Conservation (phyloP, 1,140 invertebrate species). For the Papilio machaon region DNA sequence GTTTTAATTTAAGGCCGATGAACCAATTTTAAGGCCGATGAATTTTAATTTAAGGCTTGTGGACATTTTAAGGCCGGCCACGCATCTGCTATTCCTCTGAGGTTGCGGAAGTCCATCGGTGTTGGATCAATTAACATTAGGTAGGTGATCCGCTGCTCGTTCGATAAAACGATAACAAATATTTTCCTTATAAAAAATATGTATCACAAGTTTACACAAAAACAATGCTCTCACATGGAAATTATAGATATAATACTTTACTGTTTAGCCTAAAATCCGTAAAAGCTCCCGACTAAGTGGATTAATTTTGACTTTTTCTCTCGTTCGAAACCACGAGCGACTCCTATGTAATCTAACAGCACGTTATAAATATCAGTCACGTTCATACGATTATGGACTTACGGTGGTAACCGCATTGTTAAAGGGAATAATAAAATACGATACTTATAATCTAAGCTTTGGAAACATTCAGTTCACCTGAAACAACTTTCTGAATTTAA, state of each 20-base stretch:
- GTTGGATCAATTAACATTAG: too few relatives aligned
- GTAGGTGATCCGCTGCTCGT: too few relatives aligned
- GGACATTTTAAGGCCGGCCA: too few relatives aligned
- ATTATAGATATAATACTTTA: conserved; percentile 28
- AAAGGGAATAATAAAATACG: not conserved
- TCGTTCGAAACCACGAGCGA: conserved; percentile 34
- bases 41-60: too few relatives aligned
- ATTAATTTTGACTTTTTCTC: conserved; percentile 43
- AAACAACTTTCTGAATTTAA: not conserved
- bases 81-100: too few relatives aligned
- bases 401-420: not conserved
- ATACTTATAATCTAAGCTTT: not conserved
- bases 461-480: not conserved
- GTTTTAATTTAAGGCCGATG: too few relatives aligned
- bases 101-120: too few relatives aligned
- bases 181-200: conserved; percentile 36
- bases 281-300: conserved; percentile 39
- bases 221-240: conserved; percentile 1
- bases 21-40: too few relatives aligned
- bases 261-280: conserved; percentile 37
- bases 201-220: conserved; percentile 10
- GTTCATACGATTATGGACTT: conserved; percentile 36
- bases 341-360: conserved; percentile 36
- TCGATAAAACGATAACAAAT: not conserved
- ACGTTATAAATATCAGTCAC: conserved; percentile 36